Conservation (phyloP, 1,140 invertebrate genomes). For the Aphelenchoides besseyi region DNA sequence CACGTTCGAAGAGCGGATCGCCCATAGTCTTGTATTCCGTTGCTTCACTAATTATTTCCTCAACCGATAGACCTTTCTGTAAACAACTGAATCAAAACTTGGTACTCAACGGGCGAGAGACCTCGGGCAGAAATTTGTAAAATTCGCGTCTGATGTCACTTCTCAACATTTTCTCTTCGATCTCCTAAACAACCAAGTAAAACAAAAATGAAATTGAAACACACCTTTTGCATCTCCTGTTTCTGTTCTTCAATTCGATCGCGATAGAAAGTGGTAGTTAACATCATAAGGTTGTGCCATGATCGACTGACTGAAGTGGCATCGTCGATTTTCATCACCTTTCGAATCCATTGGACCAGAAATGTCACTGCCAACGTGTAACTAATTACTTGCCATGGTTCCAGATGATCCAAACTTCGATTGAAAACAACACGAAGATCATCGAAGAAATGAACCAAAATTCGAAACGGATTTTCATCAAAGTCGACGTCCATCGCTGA, state of each 20-base stretch:
- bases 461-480: slow-evolving; percentile 33
- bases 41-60: slow-evolving; percentile 46
- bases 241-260: slow-evolving; percentile 35
- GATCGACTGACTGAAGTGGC: slow-evolving; percentile 27
- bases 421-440: slow-evolving; percentile 39
- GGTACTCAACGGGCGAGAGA: no score
- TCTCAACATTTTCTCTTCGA: slow-evolving; percentile 40
- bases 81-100: no score
- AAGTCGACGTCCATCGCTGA: slow-evolving; percentile 15
- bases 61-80: slow-evolving; percentile 35
- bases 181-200: slow-evolving; percentile 24
- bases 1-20: slow-evolving; percentile 47
- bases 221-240: slow-evolving; percentile 25
- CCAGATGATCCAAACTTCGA: slow-evolving; percentile 45
- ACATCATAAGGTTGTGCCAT: slow-evolving; percentile 36
- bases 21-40: slow-evolving; percentile 49
- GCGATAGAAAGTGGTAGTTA: slow-evolving; percentile 26
- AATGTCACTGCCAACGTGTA: slow-evolving; percentile 43
- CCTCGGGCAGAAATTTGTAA: slow-evolving; percentile 47
- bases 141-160: slow-evolving; percentile 27
- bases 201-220: background rate
- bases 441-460: slow-evolving; percentile 40
- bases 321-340: slow-evolving; percentile 49
- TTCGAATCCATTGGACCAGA: slow-evolving; percentile 48
- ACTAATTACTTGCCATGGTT: slow-evolving; percentile 50